phyloP scores from a whole-genome alignment of 1,140 invertebrate species.

The Melipona quadrifasciata region DNA sequence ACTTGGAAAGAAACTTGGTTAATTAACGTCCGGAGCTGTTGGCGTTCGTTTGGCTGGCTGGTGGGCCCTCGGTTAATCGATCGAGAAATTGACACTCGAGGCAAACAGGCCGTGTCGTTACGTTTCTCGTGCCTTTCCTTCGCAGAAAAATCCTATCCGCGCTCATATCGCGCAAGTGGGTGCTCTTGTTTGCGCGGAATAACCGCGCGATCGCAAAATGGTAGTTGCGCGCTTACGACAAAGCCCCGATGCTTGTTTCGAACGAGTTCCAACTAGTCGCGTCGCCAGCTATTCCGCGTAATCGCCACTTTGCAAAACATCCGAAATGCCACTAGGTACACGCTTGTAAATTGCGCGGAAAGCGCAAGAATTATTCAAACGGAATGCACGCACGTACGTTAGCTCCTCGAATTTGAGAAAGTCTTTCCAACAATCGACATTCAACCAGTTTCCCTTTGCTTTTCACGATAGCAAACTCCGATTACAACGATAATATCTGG shows the following conservation, averaged over 20 bases:
- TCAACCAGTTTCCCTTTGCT: too few relatives aligned
- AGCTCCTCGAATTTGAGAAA: neutral
- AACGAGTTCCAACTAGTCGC: constrained; percentile 9
- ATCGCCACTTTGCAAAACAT: constrained; percentile 25
- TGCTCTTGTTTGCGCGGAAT: constrained; percentile 20
- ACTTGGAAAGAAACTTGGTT: too few relatives aligned
- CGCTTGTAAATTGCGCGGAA: constrained; percentile 18
- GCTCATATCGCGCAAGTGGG: constrained; percentile 25
- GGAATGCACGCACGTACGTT: too few relatives aligned
- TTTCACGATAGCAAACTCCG: too few relatives aligned
- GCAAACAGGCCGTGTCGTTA: too few relatives aligned
- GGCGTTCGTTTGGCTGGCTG: too few relatives aligned
- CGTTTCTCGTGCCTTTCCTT: neutral
- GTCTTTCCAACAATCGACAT: too few relatives aligned
- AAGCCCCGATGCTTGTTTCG: constrained; percentile 44
- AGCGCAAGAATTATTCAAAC: neutral
- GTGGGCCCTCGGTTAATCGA: too few relatives aligned
- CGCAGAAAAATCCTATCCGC: neutral
- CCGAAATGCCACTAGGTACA: constrained; percentile 1
- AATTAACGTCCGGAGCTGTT: too few relatives aligned
- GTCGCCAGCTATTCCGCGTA: constrained; percentile 42
- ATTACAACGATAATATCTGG: too few relatives aligned
- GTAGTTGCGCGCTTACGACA: constrained; percentile 31
- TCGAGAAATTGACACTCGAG: too few relatives aligned
- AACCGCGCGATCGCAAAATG: constrained; percentile 37